A percentile compares a stretch with the other conserved stretches of the same genome.
Evolutionary conservation across 1,140 invertebrate genomes (phyloP).

Genomic region (Pentalonia nigronervosa): DNA sequence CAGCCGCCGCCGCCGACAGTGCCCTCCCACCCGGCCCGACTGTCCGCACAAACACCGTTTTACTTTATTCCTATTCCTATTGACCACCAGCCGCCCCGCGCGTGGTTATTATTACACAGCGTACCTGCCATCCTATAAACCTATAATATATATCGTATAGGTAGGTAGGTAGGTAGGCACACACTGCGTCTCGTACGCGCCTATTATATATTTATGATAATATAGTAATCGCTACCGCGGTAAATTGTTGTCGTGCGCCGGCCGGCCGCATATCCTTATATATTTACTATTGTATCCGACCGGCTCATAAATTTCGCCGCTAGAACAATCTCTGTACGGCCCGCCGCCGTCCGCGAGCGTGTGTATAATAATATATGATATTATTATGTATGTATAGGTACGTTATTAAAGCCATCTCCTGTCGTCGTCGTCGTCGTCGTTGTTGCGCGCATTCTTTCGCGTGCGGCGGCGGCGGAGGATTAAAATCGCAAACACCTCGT

Average conservation of each 20-base stretch:
- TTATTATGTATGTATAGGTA: not conserved
- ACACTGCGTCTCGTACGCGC: no score
- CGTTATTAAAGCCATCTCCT: not conserved
- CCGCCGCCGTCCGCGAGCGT: not conserved
- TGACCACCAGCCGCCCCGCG: not conserved
- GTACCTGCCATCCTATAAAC: not conserved
- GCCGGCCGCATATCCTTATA: not conserved
- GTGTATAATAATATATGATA: not conserved
- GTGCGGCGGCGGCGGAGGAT: not conserved
- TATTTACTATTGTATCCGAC: not conserved
- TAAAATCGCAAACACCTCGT: conserved; percentile 15
- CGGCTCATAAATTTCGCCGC: conserved; percentile 7
- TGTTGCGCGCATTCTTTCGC: not conserved
- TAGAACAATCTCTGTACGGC: not conserved
- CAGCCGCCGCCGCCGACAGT: not conserved
- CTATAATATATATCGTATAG: no score
- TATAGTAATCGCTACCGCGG: not conserved
- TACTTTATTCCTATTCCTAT: not conserved
- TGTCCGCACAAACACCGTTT: not conserved
- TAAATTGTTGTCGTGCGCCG: not conserved
- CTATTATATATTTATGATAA: not conserved
- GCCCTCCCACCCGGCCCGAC: not conserved
- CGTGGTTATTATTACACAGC: not conserved
- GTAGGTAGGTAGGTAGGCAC: no score
- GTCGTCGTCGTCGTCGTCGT: not conserved